Evolutionary conservation across 2,797 vertebrate species (phyloP).

Genomic region (Chromobotia macracanthus): DNA sequence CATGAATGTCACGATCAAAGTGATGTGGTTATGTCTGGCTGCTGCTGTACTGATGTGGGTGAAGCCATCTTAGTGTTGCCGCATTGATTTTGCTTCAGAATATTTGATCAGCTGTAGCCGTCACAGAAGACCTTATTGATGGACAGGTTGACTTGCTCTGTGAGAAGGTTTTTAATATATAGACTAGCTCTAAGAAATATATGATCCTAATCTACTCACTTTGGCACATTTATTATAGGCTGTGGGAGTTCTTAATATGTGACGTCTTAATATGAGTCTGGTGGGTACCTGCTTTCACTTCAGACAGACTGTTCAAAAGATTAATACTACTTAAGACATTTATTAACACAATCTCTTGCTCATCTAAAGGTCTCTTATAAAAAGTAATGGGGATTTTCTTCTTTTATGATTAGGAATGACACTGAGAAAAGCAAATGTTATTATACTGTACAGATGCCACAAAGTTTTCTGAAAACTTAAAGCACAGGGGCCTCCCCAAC

Average conservation of each 20-base stretch:
- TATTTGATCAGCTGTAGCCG: constrained; percentile 4
- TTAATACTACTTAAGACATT: constrained; percentile 38
- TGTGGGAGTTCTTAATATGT: not conserved
- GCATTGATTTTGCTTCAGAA: constrained; percentile 33
- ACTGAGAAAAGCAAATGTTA: too few species aligned
- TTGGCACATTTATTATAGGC: constrained; percentile 33
- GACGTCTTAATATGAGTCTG: constrained; percentile 35
- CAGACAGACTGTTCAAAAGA: constrained; percentile 34
- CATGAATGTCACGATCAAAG: constrained; percentile 5
- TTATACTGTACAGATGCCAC: too few species aligned
- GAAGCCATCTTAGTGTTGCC: constrained; percentile 16
- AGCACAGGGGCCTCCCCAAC: too few species aligned
- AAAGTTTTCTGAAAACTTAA: too few species aligned
- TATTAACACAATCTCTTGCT: constrained; percentile 42
- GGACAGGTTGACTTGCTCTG: not conserved
- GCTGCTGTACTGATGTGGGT: constrained; percentile 25
- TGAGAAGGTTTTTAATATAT: constrained; percentile 2
- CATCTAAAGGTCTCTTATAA: constrained; percentile 13
- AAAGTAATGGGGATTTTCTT: too few species aligned
- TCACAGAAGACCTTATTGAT: not conserved
- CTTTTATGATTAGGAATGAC: too few species aligned
- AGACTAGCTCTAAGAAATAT: not conserved
- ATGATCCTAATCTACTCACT: constrained; percentile 25
- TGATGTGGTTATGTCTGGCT: constrained; percentile 20
- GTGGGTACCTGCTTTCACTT: constrained; percentile 26